A percentile compares a stretch with the other conserved stretches of the same genome.
These are phyloP conservation scores for Elymnias hypermnestra DNA, from an alignment of 1,140 invertebrate genomes.

Conservation along the genomic window DNA sequence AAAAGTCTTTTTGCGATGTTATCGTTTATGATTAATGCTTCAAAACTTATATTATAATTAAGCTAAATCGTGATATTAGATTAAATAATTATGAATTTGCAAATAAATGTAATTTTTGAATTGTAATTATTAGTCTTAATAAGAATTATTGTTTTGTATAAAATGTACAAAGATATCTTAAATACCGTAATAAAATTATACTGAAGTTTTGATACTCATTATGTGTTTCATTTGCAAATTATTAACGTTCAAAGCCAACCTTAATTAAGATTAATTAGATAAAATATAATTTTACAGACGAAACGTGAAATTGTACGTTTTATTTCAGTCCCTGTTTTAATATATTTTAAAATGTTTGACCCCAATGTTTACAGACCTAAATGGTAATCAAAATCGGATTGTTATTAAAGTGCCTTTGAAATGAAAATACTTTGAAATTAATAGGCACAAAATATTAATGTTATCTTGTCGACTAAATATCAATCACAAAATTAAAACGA, in stretches of 20 bases:
- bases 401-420: too few relatives aligned
- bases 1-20: constrained; percentile 52
- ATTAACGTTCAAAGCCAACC: constrained; percentile 17
- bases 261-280: constrained; percentile 21
- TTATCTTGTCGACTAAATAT: too few relatives aligned
- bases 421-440: too few relatives aligned
- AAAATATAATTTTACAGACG: constrained; percentile 15
- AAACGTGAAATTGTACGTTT: constrained; percentile 11
- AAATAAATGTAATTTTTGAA: constrained; percentile 74
- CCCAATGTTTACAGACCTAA: too few relatives aligned
- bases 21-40: constrained; percentile 61
- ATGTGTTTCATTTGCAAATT: constrained; percentile 47
- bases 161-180: constrained; percentile 75
- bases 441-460: too few relatives aligned
- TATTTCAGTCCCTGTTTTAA: constrained; percentile 3
- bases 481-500: too few relatives aligned
- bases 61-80: constrained; percentile 76
- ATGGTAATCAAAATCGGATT: too few relatives aligned
- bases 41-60: constrained; percentile 56
- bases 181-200: constrained; percentile 73
- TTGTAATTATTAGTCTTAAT: constrained; percentile 74
- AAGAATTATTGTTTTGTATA: constrained; percentile 74
- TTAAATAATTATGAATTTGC: constrained; percentile 71
- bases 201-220: constrained; percentile 74
- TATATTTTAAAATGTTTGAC: too few relatives aligned